A percentile compares a stretch with the other conserved stretches of the same genome.
These are phyloP conservation scores for Oryctes rhinoceros DNA, from an alignment of 1,140 invertebrate species.

Conservation along the genomic window DNA sequence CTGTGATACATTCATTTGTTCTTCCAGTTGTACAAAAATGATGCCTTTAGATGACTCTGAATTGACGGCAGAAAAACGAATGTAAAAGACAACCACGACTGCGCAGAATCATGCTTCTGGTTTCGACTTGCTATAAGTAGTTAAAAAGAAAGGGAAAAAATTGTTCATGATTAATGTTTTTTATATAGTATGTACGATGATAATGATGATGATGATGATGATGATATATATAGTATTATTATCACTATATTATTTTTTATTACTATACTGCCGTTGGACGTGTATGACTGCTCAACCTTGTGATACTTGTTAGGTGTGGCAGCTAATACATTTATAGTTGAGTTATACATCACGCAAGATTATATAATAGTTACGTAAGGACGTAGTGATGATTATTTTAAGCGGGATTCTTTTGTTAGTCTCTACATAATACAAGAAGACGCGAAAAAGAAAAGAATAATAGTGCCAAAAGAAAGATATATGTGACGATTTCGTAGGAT, in stretches of 20 bases:
- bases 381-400: neutral
- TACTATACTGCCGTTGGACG: constrained; percentile 27
- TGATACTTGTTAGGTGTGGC: constrained; percentile 39
- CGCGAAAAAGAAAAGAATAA: neutral
- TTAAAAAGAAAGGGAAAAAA: constrained; percentile 16
- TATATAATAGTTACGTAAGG: neutral
- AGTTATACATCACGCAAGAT: neutral
- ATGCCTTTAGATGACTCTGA: neutral
- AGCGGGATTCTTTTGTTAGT: neutral
- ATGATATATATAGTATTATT: constrained; percentile 29
- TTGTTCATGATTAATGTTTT: constrained; percentile 10
- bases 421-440: neutral
- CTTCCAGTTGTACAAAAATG: constrained; percentile 18
- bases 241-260: constrained; percentile 26
- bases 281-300: constrained; percentile 41
- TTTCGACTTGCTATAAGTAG: constrained; percentile 23
- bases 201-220: constrained; percentile 11
- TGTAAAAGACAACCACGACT: neutral
- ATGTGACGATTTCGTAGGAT: neutral
- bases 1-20: constrained; percentile 19
- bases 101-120: constrained; percentile 36
- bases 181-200: constrained; percentile 8
- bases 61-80: constrained; percentile 8
- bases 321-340: constrained; percentile 19
- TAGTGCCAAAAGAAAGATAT: constrained; percentile 19